Conservation (phyloP, 92 coral and sea anemone genomes). For the Zoanthus solanderi region DNA sequence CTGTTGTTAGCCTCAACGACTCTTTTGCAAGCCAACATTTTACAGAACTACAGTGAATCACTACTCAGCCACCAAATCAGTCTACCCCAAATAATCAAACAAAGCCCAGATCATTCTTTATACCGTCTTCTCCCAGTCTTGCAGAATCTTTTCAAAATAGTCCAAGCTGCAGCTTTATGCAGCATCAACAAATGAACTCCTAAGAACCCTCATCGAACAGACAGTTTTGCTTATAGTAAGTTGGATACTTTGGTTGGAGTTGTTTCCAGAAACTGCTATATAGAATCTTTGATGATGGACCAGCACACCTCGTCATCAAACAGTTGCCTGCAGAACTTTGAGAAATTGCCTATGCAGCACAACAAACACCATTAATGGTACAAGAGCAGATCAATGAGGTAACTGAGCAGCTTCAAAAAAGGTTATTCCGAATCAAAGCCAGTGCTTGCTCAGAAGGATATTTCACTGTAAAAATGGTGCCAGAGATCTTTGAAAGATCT, state of each 20-base stretch:
- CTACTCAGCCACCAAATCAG: no score
- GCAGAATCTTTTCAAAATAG: not conserved
- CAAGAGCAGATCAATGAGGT: not conserved
- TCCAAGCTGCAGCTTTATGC: not conserved
- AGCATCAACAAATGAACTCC: not conserved
- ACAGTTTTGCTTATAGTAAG: not conserved
- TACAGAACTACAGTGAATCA: not conserved
- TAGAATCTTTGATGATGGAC: not conserved
- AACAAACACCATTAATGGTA: not conserved
- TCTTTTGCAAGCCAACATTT: not conserved
- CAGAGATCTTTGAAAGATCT: not conserved
- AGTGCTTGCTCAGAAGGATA: not conserved
- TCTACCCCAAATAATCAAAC: not conserved
- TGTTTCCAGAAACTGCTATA: not conserved
- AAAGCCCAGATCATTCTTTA: not conserved
- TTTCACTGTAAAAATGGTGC: not conserved
- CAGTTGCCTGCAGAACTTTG: not conserved
- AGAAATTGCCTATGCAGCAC: no score
- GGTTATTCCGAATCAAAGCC: not conserved
- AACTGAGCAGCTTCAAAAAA: not conserved
- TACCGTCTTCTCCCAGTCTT: not conserved
- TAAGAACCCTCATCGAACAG: not conserved
- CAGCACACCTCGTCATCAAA: not conserved
- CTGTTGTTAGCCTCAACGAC: not conserved
- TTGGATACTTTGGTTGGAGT: not conserved